Conservation (phyloP, 2,888 invertebrate genomes). For the Cabera pusaria region DNA sequence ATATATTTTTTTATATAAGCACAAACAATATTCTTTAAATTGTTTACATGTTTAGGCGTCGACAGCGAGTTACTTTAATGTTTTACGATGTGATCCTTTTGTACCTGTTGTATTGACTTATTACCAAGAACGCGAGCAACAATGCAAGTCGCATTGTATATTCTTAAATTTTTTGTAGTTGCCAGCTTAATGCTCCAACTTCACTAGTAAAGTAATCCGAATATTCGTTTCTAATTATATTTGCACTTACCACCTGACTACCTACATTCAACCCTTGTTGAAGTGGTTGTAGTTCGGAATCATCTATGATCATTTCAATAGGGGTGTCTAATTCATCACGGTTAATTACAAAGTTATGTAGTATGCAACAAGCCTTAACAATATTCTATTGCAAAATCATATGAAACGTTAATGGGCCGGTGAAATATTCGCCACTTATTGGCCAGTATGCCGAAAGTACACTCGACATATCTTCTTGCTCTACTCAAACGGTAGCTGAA, state of each 20-base stretch:
- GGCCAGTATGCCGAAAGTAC: slow-evolving; percentile 39
- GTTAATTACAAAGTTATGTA: slow-evolving; percentile 29
- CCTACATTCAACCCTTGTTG: slow-evolving; percentile 28
- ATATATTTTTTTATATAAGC: too few species aligned
- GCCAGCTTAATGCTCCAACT: slow-evolving; percentile 32
- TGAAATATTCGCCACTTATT: slow-evolving; percentile 42
- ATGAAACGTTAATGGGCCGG: slow-evolving; percentile 12
- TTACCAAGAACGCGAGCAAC: slow-evolving; percentile 29
- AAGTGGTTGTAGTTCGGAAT: slow-evolving; percentile 30
- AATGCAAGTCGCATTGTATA: slow-evolving; percentile 28
- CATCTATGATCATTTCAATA: slow-evolving; percentile 31
- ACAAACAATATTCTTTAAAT: slow-evolving; percentile 26
- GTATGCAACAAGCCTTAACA: slow-evolving; percentile 15
- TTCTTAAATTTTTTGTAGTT: slow-evolving; percentile 34
- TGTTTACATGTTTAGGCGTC: slow-evolving; percentile 27
- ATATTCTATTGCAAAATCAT: slow-evolving; percentile 20
- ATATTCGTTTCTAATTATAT: slow-evolving; percentile 34
- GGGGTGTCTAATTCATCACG: slow-evolving; percentile 30
- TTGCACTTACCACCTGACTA: slow-evolving; percentile 29
- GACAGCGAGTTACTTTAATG: slow-evolving; percentile 26
- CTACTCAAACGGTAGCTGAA: slow-evolving; percentile 15
- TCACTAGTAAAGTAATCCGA: slow-evolving; percentile 34
- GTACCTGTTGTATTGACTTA: slow-evolving; percentile 30
- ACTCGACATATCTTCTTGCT: slow-evolving; percentile 37
- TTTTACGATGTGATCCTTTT: slow-evolving; percentile 29